Evolutionary conservation across 1,140 invertebrate genomes (phyloP).

Genomic region (Drepana arcuata): DNA sequence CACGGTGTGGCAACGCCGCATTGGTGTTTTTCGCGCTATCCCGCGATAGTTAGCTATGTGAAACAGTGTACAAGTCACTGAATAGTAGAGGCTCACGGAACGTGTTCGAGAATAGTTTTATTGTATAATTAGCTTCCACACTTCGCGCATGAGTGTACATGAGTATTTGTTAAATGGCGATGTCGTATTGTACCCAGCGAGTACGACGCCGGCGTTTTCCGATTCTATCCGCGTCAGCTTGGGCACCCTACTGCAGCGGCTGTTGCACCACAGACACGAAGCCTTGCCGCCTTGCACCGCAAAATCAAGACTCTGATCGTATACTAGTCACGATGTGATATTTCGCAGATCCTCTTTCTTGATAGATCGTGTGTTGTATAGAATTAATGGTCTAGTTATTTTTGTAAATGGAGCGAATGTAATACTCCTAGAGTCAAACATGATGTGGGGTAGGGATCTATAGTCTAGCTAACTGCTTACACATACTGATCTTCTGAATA

Average conservation of each 20-base stretch:
- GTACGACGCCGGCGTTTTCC: slow-evolving; percentile 30
- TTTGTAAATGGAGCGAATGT: slow-evolving; percentile 28
- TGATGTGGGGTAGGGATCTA: too few species aligned
- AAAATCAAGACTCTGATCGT: slow-evolving; percentile 3
- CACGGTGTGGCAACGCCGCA: slow-evolving; percentile 66
- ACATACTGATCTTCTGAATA: too few species aligned
- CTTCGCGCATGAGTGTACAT: slow-evolving; percentile 27
- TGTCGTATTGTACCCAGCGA: slow-evolving; percentile 32
- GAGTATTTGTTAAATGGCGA: slow-evolving; percentile 16
- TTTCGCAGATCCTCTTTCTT: slow-evolving; percentile 17
- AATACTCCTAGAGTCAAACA: too few species aligned
- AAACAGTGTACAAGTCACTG: slow-evolving; percentile 31
- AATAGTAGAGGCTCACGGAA: slow-evolving; percentile 22
- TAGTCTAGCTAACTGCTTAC: too few species aligned
- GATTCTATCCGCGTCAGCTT: slow-evolving; percentile 53
- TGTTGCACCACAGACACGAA: slow-evolving; percentile 39
- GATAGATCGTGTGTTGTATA: slow-evolving; percentile 19
- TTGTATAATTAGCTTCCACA: slow-evolving; percentile 20
- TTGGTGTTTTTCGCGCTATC: slow-evolving; percentile 55
- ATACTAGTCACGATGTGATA: slow-evolving; percentile 15
- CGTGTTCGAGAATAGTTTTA: slow-evolving; percentile 27
- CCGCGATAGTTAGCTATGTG: slow-evolving; percentile 53
- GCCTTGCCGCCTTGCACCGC: slow-evolving; percentile 16
- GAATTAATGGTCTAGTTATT: slow-evolving; percentile 30
- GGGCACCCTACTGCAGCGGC: slow-evolving; percentile 30